Conservation (phyloP, 2,888 invertebrate species). For the Leptinotarsa rubiginosa region DNA sequence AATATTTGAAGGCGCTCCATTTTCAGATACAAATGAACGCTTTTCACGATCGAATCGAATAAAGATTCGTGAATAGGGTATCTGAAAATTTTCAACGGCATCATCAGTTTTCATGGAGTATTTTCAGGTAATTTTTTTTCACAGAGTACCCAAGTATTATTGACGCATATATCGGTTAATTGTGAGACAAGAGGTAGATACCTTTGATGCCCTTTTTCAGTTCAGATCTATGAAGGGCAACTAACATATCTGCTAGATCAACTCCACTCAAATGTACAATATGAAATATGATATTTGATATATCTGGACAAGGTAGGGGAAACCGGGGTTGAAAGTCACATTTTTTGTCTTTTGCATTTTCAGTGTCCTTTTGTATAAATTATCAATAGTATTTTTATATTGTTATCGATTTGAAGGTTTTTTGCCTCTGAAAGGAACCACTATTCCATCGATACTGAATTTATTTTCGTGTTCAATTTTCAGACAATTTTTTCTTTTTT, state of each 20-base stretch:
- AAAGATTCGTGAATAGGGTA: neutral
- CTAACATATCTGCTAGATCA: slow-evolving; percentile 37
- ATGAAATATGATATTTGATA: slow-evolving; percentile 50
- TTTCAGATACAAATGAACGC: neutral
- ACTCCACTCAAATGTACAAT: slow-evolving; percentile 48
- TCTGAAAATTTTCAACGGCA: neutral
- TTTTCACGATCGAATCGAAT: neutral
- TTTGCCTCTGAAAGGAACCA: slow-evolving; percentile 28
- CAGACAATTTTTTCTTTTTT: slow-evolving; percentile 34
- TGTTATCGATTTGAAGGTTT: neutral
- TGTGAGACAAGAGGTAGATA: slow-evolving; percentile 28
- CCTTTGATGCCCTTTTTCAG: slow-evolving; percentile 29
- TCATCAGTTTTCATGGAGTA: neutral
- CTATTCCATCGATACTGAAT: slow-evolving; percentile 38
- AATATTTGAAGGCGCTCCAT: neutral
- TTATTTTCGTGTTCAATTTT: slow-evolving; percentile 34
- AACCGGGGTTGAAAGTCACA: no score
- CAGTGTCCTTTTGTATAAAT: no score
- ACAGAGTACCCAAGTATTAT: slow-evolving; percentile 27
- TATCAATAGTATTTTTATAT: neutral
- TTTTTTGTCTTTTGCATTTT: no score
- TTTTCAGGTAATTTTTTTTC: neutral
- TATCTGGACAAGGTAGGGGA: slow-evolving; percentile 30
- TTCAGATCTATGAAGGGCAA: slow-evolving; percentile 27
- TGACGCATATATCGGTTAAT: slow-evolving; percentile 25